These are phyloP conservation scores for Camponotus vicinus DNA, from an alignment of 1,140 invertebrate species.

Conservation along the genomic window DNA sequence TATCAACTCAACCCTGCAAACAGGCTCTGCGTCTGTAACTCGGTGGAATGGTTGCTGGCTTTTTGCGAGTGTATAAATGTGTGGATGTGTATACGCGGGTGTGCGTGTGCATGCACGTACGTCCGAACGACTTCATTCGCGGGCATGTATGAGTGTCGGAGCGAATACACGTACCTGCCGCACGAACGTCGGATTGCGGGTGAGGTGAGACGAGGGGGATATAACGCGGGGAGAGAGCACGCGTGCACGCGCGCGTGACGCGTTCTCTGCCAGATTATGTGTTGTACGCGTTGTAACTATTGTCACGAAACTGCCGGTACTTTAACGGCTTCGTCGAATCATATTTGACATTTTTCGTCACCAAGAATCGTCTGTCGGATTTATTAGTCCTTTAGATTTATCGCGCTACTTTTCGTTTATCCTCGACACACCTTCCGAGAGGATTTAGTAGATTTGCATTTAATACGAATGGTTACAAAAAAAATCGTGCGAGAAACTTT, in stretches of 20 bases:
- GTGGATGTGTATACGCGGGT: background rate
- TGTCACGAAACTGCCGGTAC: slow-evolving; percentile 30
- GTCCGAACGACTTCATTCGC: slow-evolving; percentile 11
- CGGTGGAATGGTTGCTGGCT: slow-evolving; percentile 55
- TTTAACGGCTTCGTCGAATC: slow-evolving; percentile 30
- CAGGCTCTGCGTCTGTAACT: slow-evolving; percentile 67
- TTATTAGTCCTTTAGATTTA: background rate
- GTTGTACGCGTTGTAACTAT: slow-evolving; percentile 13
- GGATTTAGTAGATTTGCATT: too few species aligned
- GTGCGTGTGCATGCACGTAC: background rate
- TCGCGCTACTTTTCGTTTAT: background rate
- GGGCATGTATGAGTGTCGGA: slow-evolving; percentile 30
- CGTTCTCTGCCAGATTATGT: slow-evolving; percentile 41
- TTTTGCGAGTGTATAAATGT: slow-evolving; percentile 43
- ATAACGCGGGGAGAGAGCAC: slow-evolving; percentile 7
- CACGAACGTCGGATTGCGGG: background rate
- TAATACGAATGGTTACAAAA: too few species aligned
- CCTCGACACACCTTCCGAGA: background rate
- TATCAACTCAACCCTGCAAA: slow-evolving; percentile 81
- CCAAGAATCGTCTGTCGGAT: background rate
- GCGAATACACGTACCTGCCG: slow-evolving; percentile 1
- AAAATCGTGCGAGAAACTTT: too few species aligned
- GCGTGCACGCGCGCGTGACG: slow-evolving; percentile 47
- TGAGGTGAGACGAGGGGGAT: background rate
- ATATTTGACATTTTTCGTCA: background rate